Evolutionary conservation across 2,888 invertebrate genomes (phyloP), one percentile per base, ranked within the genome.

Genomic region (Pristionchus mayeri): DNA sequence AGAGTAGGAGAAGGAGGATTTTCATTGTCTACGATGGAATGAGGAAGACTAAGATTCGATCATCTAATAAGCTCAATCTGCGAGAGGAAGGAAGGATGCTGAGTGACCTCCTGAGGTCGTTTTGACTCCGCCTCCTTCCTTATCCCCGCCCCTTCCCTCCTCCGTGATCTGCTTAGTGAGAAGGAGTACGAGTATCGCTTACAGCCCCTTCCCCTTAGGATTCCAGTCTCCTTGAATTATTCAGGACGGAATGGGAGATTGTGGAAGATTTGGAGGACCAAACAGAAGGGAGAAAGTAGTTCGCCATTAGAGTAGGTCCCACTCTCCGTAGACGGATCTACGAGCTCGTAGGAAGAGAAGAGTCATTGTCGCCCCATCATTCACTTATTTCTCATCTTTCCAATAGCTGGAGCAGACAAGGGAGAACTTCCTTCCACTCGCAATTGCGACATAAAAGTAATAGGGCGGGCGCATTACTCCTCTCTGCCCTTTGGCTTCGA

Each of bases 101-200:
- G n/a, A 24, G n/a, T 4, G 18, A 13, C 34, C 34, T 63, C 34
- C 63, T 63, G 71, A 44, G 71, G 44, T 71, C 71, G 40, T 34
- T 21, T 40, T 71, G 7, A 13, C 30, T 30, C 60, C 60, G 60
- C 60, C 63, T 60, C 44, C 44, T 60, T 71, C 9, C 24, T 13
- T 40, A 24, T 16, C 54, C 54, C 54, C 13, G 13, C 54, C 54
- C 54, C 54, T 54, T 54, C 40, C n/a, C 16, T 21, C 54, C 54
- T 54, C 16, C 21, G 54, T 21, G 4, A n/a, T 13, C 71, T 71
- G 24, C 40, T n/a, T n/a, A n/a, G n/a, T n/a, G n/a, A n/a, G n/a
- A n/a, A n/a, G n/a, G n/a, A 44, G 71, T 71, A 71, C 71, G 40
- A n/a, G 71, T 71, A 71, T 71, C 71, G 71, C 71, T n/a, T 71